Evolutionary conservation across 1,140 invertebrate genomes (phyloP).

Genomic region (Neodiprion lecontei): DNA sequence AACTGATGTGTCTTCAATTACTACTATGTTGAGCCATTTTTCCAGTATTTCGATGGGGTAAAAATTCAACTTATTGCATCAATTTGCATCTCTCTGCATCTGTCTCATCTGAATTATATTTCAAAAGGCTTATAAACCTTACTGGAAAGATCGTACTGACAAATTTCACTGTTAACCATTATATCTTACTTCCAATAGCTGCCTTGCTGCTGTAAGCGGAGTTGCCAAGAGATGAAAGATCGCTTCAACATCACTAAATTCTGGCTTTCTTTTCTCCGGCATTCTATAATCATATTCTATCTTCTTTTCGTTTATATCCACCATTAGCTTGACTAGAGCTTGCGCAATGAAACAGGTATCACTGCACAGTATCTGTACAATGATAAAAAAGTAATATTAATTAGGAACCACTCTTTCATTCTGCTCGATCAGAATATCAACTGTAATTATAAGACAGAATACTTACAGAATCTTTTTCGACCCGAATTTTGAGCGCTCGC

Average conservation of each 20-base stretch:
- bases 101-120: neutral
- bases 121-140: no score
- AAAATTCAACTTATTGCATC: neutral
- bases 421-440: neutral
- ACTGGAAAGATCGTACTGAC: neutral
- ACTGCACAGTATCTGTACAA: slow-evolving; percentile 63
- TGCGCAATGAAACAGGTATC: slow-evolving; percentile 86
- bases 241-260: slow-evolving; percentile 75
- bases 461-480: slow-evolving; percentile 77
- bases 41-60: neutral
- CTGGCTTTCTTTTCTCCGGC: slow-evolving; percentile 63
- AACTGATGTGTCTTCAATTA: no score
- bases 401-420: neutral
- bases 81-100: neutral
- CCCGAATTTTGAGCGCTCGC: slow-evolving; percentile 78
- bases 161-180: neutral
- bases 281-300: slow-evolving; percentile 62
- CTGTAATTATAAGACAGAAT: neutral
- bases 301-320: slow-evolving; percentile 77
- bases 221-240: slow-evolving; percentile 73
- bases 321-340: slow-evolving; percentile 77
- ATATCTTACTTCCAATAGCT: slow-evolving; percentile 64
- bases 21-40: neutral
- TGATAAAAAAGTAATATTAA: slow-evolving; percentile 21
- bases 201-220: slow-evolving; percentile 67